Evolutionary conservation across 2,113 vertebrate species (phyloP).

Genomic region (Calyptomena viridis): DNA sequence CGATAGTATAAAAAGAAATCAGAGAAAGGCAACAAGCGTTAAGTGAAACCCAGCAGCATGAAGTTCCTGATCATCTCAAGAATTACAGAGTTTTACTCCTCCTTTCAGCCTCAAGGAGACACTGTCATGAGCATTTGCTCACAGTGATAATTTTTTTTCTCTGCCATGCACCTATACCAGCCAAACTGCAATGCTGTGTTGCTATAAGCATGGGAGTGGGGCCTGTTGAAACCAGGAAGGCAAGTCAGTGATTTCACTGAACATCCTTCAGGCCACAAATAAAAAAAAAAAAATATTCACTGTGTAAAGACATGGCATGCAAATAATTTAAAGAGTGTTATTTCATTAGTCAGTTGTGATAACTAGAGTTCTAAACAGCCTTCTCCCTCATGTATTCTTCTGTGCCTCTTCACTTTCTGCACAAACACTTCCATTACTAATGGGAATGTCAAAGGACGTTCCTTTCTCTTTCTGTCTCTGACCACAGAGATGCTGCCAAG

Average conservation of each 20-base stretch:
- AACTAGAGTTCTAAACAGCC: not conserved
- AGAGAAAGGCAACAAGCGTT: not conserved
- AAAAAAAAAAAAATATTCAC: not conserved
- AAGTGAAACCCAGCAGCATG: not conserved
- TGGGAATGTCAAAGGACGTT: not conserved
- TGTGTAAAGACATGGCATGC: not conserved
- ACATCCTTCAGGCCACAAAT: not conserved
- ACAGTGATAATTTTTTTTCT: not conserved
- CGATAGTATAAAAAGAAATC: conserved; percentile 29
- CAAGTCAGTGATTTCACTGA: not conserved
- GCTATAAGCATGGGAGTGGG: accelerated
- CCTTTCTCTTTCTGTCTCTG: not conserved
- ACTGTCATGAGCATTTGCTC: not conserved
- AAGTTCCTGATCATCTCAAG: not conserved
- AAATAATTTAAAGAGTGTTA: not conserved
- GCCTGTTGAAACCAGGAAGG: not conserved
- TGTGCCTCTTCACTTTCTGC: not conserved
- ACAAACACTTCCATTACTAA: not conserved
- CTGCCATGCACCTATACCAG: not conserved
- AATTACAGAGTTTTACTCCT: not conserved
- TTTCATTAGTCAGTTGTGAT: not conserved
- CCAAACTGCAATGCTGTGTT: not conserved
- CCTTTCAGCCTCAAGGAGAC: not conserved
- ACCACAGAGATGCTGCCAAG: not conserved
- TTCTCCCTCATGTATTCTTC: not conserved